Evolutionary conservation across 2,888 invertebrate species (phyloP).

Genomic region (Thera obeliscata): DNA sequence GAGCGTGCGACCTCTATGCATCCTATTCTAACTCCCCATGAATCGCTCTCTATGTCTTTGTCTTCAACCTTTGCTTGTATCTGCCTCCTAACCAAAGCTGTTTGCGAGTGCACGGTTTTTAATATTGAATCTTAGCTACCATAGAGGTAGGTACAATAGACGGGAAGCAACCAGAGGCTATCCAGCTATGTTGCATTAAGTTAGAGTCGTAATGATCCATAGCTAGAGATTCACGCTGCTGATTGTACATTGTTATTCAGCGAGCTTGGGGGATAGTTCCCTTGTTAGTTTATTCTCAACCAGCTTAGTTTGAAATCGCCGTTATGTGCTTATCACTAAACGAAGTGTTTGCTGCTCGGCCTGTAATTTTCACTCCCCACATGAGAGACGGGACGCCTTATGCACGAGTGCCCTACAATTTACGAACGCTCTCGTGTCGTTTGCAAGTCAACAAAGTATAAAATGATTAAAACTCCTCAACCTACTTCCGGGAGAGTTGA

Average conservation of each 20-base stretch:
- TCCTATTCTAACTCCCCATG: too few species aligned
- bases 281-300: conserved; percentile 60
- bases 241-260: conserved; percentile 51
- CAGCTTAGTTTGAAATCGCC: conserved; percentile 41
- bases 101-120: too few species aligned
- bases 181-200: conserved; percentile 3
- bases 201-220: conserved; percentile 15
- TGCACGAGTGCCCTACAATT: conserved; percentile 48
- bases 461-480: conserved; percentile 26
- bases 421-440: conserved; percentile 49
- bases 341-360: conserved; percentile 62
- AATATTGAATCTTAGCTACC: too few species aligned
- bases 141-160: too few species aligned
- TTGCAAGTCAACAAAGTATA: conserved; percentile 43
- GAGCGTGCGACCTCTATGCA: too few species aligned
- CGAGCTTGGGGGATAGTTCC: conserved; percentile 54
- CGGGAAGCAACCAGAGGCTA: background rate
- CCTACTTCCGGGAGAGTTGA: conserved; percentile 13
- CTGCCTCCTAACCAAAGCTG: too few species aligned
- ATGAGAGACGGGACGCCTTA: conserved; percentile 48
- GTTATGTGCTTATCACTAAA: conserved; percentile 58
- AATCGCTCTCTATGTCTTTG: too few species aligned
- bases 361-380: conserved; percentile 66
- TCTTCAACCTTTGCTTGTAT: too few species aligned
- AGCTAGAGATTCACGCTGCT: conserved; percentile 18